Base-by-base conservation (phyloP, 2,888 invertebrate genomes). In the Megastigmus dorsalis region DNA sequence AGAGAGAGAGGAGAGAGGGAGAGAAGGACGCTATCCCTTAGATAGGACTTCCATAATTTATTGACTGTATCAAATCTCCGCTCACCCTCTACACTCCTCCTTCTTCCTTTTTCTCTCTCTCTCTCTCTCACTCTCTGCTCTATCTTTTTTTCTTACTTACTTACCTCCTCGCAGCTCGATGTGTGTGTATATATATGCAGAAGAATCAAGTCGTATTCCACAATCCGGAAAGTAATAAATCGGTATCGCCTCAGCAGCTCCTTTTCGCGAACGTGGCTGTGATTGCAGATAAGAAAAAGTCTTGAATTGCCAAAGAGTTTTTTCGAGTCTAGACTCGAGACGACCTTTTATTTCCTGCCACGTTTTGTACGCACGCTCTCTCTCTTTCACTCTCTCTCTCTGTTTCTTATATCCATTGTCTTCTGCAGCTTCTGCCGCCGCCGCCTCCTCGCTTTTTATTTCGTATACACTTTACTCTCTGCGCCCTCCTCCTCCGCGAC, bases 21-120 rank as follows among this genome's bases (percentile, higher is more conserved):
- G 55, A 48, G 52, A 5, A 26, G 43, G 33, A 54, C 26, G 38
- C 30, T 48, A 48, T 57, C 62, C 74, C 65, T 60, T 45, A 71
- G 62, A 75, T 75, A 75, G 66, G 70, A 70, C 65, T 70, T 75
- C 43, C 62, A 68, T 76, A 76, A 76, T 76, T 76, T 76, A 76
- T 76, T 20, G 72, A 73, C 76, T 65, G 69, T 69, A 72, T 69
- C 68, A 52, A 72, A 75, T 75, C 70, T 36, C 18, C 13, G 33
- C 33, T 43, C 65, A 10, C 45, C 28, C 71, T 26, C n/a, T n/a
- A n/a, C n/a, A n/a, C n/a, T n/a, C n/a, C n/a, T n/a, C n/a, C n/a
- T 33, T n/a, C 23, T 10, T 10, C 43, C 15, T 33, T 45, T 30
- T 28, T 45, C 13, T 13, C 26, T 45, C 30, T 43, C 33, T n/a